Percentiles rank a stretch among this genome's conserved stretches.
Evolutionary conservation across 2,888 invertebrate species (phyloP).

Genomic region (Pharmacophagus antenor): DNA sequence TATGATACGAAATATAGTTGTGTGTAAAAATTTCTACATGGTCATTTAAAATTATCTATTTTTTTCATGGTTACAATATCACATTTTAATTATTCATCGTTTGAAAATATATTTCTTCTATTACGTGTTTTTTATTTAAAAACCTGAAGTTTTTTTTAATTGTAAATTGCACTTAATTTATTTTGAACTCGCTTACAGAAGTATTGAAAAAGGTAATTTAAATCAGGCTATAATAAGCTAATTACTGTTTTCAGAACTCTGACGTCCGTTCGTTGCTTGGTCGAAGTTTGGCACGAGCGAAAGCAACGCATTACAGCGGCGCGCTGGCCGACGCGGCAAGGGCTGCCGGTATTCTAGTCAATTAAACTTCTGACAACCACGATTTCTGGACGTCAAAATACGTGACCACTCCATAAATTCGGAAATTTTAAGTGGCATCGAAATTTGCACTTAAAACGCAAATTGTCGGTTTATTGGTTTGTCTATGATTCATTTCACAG

Average conservation of each 20-base stretch:
- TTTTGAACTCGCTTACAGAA: too few relatives aligned
- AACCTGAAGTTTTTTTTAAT: too few relatives aligned
- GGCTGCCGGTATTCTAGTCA: slow-evolving; percentile 59
- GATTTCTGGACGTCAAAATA: not conserved
- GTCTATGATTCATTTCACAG: too few relatives aligned
- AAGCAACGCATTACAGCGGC: slow-evolving; percentile 76
- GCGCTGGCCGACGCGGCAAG: slow-evolving; percentile 76
- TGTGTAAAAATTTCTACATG: too few relatives aligned
- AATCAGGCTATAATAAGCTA: not conserved
- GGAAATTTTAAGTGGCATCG: too few relatives aligned
- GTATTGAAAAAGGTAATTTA: not conserved
- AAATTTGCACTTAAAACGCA: not conserved
- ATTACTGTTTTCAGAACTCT: slow-evolving; percentile 45
- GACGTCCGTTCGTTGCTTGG: slow-evolving; percentile 79
- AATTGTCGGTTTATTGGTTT: not conserved
- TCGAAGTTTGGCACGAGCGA: slow-evolving; percentile 74
- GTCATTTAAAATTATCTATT: too few relatives aligned
- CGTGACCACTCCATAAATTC: not conserved
- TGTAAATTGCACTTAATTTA: too few relatives aligned
- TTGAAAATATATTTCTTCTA: too few relatives aligned
- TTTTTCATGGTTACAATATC: not conserved
- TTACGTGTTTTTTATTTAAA: not conserved
- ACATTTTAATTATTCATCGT: not conserved
- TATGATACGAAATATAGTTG: too few relatives aligned
- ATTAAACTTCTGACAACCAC: not conserved